A percentile compares a stretch with the other conserved stretches of the same genome.
phyloP scores from a whole-genome alignment of 2,888 invertebrate genomes.

The Netelia fuscicornis region DNA sequence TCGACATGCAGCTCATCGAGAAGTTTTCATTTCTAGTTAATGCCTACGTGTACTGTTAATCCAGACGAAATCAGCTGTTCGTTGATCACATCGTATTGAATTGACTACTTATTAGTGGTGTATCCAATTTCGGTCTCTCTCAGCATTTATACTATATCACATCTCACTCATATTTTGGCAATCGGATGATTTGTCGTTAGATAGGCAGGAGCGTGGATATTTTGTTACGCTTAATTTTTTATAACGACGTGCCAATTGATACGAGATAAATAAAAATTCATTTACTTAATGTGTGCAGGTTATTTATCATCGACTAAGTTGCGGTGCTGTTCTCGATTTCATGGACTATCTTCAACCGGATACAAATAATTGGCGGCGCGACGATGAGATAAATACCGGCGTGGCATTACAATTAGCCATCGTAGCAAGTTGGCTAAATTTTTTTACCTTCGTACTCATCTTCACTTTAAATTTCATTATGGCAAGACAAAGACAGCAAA shows the following conservation, averaged over 20 bases:
- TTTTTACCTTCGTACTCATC: conserved; percentile 86
- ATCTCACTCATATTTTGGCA: too few species aligned
- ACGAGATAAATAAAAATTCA: background rate
- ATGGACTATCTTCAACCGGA: conserved; percentile 93
- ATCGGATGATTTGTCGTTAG: background rate
- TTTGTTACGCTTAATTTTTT: background rate
- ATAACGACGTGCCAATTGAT: background rate
- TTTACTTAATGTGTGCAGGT: conserved; percentile 72
- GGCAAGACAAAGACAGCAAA: conserved; percentile 79
- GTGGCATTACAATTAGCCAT: conserved; percentile 89
- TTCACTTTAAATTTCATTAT: conserved; percentile 86
- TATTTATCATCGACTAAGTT: conserved; percentile 89
- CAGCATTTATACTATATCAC: too few species aligned
- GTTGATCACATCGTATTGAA: too few species aligned
- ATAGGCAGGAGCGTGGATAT: background rate
- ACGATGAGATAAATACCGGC: conserved; percentile 91
- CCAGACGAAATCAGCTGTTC: too few species aligned
- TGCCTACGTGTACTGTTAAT: too few species aligned
- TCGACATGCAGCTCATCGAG: too few species aligned
- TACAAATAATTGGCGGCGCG: conserved; percentile 88
- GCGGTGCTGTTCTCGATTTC: conserved; percentile 92
- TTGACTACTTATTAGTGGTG: too few species aligned
- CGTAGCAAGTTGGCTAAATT: conserved; percentile 88
- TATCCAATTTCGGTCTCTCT: too few species aligned
- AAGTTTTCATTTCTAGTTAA: too few species aligned